Percentiles rank a stretch among this genome's conserved stretches.
Conservation (phyloP, 2,888 invertebrate genomes). For the Drosophila infuscata region DNA sequence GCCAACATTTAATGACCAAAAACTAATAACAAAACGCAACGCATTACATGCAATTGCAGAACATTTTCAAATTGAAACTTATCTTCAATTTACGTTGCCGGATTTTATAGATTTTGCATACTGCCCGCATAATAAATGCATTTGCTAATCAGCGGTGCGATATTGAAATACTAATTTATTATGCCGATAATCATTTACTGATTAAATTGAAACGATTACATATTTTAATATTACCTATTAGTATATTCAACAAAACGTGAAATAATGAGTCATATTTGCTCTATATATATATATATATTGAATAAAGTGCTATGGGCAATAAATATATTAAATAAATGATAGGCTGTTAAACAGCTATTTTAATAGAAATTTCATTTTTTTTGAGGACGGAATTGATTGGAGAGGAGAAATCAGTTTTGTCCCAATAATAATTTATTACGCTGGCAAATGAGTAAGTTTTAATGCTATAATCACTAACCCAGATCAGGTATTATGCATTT, state of each 20-base stretch:
- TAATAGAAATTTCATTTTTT: neutral
- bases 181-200: slow-evolving; percentile 15
- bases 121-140: slow-evolving; percentile 4
- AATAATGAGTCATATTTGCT: neutral
- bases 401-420: neutral
- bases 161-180: slow-evolving; percentile 20
- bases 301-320: neutral
- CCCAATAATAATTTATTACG: neutral
- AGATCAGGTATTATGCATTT: neutral
- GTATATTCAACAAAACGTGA: neutral
- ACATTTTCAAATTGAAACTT: slow-evolving; percentile 59
- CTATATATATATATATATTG: neutral
- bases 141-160: slow-evolving; percentile 22
- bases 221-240: slow-evolving; percentile 1
- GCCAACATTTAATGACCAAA: slow-evolving; percentile 57
- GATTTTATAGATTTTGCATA: slow-evolving; percentile 25
- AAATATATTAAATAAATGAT: neutral
- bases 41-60: slow-evolving; percentile 42
- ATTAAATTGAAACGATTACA: slow-evolving; percentile 15
- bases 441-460: neutral
- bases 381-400: neutral
- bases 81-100: slow-evolving; percentile 35
- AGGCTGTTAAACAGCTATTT: neutral
- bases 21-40: slow-evolving; percentile 47
- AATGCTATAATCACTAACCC: neutral